A percentile compares a stretch with the other conserved stretches of the same genome.
These are phyloP conservation scores for Drosophila novamexicana DNA, from an alignment of 1,140 invertebrate species.

Conservation along the genomic window DNA sequence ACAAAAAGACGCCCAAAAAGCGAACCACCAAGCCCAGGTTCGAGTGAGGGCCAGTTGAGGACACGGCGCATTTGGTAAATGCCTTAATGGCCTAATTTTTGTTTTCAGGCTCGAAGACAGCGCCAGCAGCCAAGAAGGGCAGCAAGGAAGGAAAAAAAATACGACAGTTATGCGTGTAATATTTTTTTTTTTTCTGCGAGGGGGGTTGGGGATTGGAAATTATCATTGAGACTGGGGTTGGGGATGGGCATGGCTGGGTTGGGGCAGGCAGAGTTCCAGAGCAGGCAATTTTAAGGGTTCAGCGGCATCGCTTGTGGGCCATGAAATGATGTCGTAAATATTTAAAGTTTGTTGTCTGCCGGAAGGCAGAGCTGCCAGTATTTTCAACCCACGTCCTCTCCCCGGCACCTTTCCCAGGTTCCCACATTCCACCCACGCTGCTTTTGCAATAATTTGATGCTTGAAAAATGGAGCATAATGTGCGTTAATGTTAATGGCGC, in stretches of 20 bases:
- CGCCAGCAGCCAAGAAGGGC: slow-evolving; percentile 8
- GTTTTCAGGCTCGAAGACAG: slow-evolving; percentile 53
- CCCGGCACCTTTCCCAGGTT: neutral
- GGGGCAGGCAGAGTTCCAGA: neutral
- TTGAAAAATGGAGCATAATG: slow-evolving; percentile 79
- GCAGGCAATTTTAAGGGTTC: slow-evolving; percentile 66
- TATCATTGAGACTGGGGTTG: slow-evolving; percentile 66
- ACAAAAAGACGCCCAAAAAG: slow-evolving; percentile 56
- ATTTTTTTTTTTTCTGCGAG: slow-evolving; percentile 54
- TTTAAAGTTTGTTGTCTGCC: slow-evolving; percentile 75
- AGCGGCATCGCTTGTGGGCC: slow-evolving; percentile 65
- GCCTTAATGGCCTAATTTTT: slow-evolving; percentile 83
- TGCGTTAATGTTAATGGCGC: slow-evolving; percentile 83
- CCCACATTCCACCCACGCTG: neutral
- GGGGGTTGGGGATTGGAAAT: slow-evolving; percentile 47
- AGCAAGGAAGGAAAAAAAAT: slow-evolving; percentile 39
- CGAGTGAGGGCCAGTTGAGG: slow-evolving; percentile 55
- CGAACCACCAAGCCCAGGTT: slow-evolving; percentile 24
- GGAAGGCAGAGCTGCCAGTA: slow-evolving; percentile 40
- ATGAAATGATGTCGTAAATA: slow-evolving; percentile 83
- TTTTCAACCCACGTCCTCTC: neutral
- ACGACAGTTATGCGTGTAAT: slow-evolving; percentile 82
- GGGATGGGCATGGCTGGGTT: neutral
- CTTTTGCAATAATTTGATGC: slow-evolving; percentile 72
- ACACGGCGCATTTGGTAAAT: slow-evolving; percentile 81